phyloP scores from a whole-genome alignment of 2,797 vertebrate genomes.

The Sparus aurata region DNA sequence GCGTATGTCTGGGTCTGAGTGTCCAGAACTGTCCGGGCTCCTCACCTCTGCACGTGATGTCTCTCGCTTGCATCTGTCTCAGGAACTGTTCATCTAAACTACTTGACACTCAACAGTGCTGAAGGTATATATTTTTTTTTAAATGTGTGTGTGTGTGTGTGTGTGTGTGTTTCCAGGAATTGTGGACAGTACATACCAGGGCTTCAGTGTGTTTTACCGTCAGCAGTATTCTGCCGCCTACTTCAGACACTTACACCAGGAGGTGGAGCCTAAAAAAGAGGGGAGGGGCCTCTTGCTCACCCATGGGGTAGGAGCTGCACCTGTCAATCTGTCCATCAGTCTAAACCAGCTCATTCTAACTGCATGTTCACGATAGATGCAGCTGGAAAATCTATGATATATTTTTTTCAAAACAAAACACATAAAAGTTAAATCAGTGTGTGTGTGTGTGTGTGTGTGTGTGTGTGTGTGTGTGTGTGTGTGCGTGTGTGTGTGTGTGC shows the following conservation, averaged over 20 bases:
- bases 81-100: too few relatives aligned
- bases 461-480: conserved; percentile 20
- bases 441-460: conserved; percentile 23
- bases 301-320: conserved; percentile 84
- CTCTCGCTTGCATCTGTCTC: too few relatives aligned
- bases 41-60: too few relatives aligned
- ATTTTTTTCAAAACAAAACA: neutral
- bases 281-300: conserved; percentile 86
- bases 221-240: conserved; percentile 89
- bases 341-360: neutral
- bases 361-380: neutral
- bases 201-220: conserved; percentile 90
- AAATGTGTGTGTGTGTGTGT: conserved; percentile 1
- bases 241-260: conserved; percentile 87
- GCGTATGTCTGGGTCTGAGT: too few relatives aligned
- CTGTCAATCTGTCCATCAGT: neutral
- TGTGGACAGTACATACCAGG: conserved; percentile 88
- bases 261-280: conserved; percentile 89
- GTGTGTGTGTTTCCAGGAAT: conserved; percentile 80
- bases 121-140: too few relatives aligned
- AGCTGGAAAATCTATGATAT: neutral
- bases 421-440: neutral
- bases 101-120: neutral
- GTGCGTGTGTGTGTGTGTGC: conserved; percentile 24
- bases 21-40: too few relatives aligned